Conservation (phyloP, 2,797 vertebrate species). For the Aselliscus stoliczkanus region DNA sequence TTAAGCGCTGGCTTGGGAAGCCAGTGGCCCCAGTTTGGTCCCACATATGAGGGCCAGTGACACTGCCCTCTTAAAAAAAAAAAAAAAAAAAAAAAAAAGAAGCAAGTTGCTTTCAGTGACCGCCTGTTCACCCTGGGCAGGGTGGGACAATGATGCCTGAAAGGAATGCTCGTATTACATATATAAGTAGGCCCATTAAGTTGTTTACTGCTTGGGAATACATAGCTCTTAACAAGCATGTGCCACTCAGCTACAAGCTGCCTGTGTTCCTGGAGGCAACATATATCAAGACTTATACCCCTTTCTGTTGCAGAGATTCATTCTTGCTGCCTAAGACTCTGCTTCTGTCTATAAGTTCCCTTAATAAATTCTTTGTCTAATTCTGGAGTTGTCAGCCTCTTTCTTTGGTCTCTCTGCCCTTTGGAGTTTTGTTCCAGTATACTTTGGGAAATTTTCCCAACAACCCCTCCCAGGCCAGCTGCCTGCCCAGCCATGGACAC, state of each 20-base stretch:
- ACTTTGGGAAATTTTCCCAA: neutral
- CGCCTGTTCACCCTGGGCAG: neutral
- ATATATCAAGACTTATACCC: neutral
- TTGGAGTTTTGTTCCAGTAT: neutral
- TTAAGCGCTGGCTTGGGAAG: too few species aligned
- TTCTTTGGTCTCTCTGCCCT: neutral
- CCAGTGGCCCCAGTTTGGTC: too few species aligned
- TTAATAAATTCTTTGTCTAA: neutral
- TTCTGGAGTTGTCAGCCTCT: neutral
- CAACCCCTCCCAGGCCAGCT: neutral
- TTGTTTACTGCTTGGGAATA: neutral
- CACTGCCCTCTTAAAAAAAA: too few species aligned
- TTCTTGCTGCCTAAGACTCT: neutral
- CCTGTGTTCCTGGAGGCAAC: neutral
- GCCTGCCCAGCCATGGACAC: neutral
- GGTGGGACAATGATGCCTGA: neutral
- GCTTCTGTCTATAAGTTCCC: neutral
- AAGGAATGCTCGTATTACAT: neutral
- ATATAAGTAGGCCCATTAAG: neutral
- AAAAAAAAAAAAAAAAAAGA: too few species aligned
- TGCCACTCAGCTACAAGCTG: neutral
- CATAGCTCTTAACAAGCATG: neutral
- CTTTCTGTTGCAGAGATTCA: neutral
- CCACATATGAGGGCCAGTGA: too few species aligned
- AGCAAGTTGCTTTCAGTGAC: neutral